Base-by-base conservation (phyloP, 2,888 invertebrate species). In the Anorthoa munda region DNA sequence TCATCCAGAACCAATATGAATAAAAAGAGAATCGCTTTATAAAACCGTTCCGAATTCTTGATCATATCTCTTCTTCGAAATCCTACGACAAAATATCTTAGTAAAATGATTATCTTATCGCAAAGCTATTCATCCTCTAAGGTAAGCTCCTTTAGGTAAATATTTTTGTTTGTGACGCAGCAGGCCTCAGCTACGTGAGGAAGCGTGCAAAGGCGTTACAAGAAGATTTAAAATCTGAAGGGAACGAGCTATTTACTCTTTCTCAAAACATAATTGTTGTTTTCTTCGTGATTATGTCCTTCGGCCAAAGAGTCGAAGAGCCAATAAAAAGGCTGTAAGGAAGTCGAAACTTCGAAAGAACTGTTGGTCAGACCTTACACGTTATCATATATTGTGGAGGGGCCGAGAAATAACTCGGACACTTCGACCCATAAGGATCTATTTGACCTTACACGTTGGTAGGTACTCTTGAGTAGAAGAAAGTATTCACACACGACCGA, bases 1-100 rank as follows among this genome's bases (percentile, higher is more conserved):
- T 59, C 79, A 58, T 69, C 79, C 45, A 53, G 53, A 60, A 66
- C 48, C 50, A 65, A n/a, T 4, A 31, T 58, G n/a, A 78, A 18
- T n/a, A 78, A 61, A 46, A 79, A 69, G 45, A 66, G 78, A 59
- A 73, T 79, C 17, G 68, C 39, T 12, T 3, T 73, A 31, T 78
- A 66, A 78, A 58, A n/a, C 60, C 4, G 4, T 39, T 9, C 9
- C 2, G 56, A 55, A 55, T 60, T 65, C 11, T 23, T 56, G 13
- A 21, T 26, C 18, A 50, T n/a, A 13, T 26, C 17, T 2, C 11
- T 39, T n/a, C 15, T 55, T 61, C 3, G 9, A n/a, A 72, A 31
- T 23, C 12, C 39, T 15, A 11, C 7, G 13, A 13, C 17, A 55
- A 51, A 59, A 9, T 21, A 58, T n/a, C 31, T 21, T 17, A 23